Percentiles rank a stretch among this genome's conserved stretches.
phyloP scores from a whole-genome alignment of 2,888 invertebrate species.

The Hirtodrosophila alboralis region DNA sequence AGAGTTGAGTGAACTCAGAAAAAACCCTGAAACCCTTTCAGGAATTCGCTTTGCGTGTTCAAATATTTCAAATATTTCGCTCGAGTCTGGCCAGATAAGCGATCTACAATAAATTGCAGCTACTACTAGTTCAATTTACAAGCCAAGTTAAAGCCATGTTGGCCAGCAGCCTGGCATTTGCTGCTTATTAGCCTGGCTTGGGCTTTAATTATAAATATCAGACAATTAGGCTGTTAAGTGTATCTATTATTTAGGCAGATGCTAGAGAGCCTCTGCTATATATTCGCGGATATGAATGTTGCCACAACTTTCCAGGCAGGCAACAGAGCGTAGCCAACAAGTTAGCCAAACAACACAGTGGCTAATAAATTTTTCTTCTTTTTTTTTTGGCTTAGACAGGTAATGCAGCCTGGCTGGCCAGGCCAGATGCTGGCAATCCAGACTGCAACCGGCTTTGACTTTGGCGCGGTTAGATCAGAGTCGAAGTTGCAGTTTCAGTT shows the following conservation, averaged over 20 bases:
- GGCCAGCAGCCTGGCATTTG: slow-evolving; percentile 45
- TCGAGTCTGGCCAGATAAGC: slow-evolving; percentile 40
- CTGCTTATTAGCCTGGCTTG: slow-evolving; percentile 56
- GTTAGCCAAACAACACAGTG: slow-evolving; percentile 35
- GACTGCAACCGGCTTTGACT: slow-evolving; percentile 51
- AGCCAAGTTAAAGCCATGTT: slow-evolving; percentile 40
- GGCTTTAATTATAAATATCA: slow-evolving; percentile 64
- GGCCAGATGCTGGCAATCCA: slow-evolving; percentile 5
- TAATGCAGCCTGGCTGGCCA: too few relatives aligned
- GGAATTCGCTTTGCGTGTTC: slow-evolving; percentile 52
- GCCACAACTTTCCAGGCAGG: slow-evolving; percentile 24
- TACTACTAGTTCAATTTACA: slow-evolving; percentile 64
- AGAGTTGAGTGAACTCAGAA: slow-evolving; percentile 55
- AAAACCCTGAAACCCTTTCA: slow-evolving; percentile 18
- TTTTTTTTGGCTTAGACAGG: slow-evolving; percentile 65
- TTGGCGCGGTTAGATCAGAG: slow-evolving; percentile 49
- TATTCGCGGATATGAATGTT: slow-evolving; percentile 19
- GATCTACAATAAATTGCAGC: slow-evolving; percentile 69
- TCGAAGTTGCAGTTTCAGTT: slow-evolving; percentile 5
- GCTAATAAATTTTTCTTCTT: slow-evolving; percentile 62
- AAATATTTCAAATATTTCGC: slow-evolving; percentile 59
- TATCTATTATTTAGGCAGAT: slow-evolving; percentile 55
- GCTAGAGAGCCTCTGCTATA: slow-evolving; percentile 19
- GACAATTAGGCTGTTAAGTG: slow-evolving; percentile 71
- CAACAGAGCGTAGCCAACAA: slow-evolving; percentile 34